Conservation (phyloP, 2,113 vertebrate genomes). For the Chrysochloris asiatica region DNA sequence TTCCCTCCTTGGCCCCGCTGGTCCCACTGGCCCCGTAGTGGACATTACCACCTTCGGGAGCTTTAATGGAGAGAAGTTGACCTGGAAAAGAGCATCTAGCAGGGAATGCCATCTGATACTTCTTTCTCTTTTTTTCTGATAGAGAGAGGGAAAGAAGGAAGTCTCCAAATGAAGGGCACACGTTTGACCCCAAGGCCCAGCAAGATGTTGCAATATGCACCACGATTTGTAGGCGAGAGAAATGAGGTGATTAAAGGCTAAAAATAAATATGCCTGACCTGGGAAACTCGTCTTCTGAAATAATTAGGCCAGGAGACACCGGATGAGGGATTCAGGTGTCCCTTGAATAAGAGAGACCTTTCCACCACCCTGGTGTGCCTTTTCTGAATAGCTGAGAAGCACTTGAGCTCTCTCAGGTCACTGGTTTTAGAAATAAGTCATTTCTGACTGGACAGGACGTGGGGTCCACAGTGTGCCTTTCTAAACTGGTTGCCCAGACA, state of each 20-base stretch:
- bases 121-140: not conserved
- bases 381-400: not conserved
- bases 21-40: fast-evolving
- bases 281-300: slow-evolving; percentile 57
- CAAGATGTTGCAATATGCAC: not conserved
- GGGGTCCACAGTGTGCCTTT: slow-evolving; percentile 57
- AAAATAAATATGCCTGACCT: slow-evolving; percentile 58
- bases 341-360: not conserved
- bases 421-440: slow-evolving; percentile 51
- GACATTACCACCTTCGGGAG: not conserved
- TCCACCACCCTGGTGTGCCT: not conserved
- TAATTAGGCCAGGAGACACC: slow-evolving; percentile 44
- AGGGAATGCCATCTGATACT: not conserved
- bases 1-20: not conserved
- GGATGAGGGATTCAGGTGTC: not conserved
- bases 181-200: not conserved
- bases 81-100: not conserved
- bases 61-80: not conserved
- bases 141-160: not conserved
- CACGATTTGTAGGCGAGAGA: not conserved
- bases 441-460: slow-evolving; percentile 22
- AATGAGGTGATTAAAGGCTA: slow-evolving; percentile 63
- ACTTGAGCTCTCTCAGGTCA: not conserved
- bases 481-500: slow-evolving; percentile 78
- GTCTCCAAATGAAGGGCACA: not conserved